Percentiles rank a stretch among this genome's conserved stretches.
Evolutionary conservation across 2,888 invertebrate species (phyloP).

Genomic region (Spilarctia lutea): DNA sequence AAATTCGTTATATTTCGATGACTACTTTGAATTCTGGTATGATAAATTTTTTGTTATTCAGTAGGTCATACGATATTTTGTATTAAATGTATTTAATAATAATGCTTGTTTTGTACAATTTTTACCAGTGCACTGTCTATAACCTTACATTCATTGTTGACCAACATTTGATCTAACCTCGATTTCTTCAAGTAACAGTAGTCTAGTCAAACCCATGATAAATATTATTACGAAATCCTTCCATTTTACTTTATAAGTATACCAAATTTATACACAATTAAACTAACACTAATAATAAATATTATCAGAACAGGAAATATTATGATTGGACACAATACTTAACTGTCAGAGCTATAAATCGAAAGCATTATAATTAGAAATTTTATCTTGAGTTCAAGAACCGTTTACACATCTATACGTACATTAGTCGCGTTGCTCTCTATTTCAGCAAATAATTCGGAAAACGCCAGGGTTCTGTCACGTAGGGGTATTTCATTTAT

Average conservation of each 20-base stretch:
- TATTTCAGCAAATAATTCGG: slow-evolving; percentile 47
- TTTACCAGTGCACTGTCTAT: too few relatives aligned
- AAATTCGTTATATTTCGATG: neutral
- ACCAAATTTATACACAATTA: neutral
- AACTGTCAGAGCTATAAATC: slow-evolving; percentile 36
- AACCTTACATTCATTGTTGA: too few relatives aligned
- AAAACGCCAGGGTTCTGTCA: slow-evolving; percentile 51
- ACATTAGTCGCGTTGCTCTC: slow-evolving; percentile 41
- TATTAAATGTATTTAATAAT: neutral
- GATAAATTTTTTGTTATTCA: neutral
- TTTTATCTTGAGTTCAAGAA: slow-evolving; percentile 50
- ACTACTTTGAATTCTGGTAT: neutral
- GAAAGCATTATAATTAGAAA: slow-evolving; percentile 47
- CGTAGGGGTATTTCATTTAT: slow-evolving; percentile 56
- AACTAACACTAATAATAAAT: slow-evolving; percentile 4
- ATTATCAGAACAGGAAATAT: slow-evolving; percentile 38
- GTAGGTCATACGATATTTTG: neutral
- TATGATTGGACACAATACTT: slow-evolving; percentile 33
- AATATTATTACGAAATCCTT: neutral
- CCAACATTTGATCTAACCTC: neutral
- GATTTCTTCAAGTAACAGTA: neutral
- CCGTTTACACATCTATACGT: slow-evolving; percentile 50
- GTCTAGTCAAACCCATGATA: neutral
- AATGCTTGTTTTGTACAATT: too few relatives aligned
- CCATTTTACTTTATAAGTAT: neutral